Evolutionary conservation across 2,888 invertebrate genomes (phyloP), one percentile per base, ranked within the genome.

Genomic region (Mythimna vitellina): DNA sequence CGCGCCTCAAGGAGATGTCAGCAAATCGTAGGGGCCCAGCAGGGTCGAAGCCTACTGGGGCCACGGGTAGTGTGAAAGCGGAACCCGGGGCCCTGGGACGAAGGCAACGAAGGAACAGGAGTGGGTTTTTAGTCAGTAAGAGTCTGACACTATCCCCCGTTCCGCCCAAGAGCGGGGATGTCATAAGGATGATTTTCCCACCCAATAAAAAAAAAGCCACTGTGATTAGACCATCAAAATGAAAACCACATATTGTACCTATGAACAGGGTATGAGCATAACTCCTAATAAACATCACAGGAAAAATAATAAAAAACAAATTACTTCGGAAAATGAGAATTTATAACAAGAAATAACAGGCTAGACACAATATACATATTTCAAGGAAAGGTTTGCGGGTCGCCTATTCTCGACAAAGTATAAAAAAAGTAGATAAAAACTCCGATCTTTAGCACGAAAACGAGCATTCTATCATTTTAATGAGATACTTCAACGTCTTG

Each of bases 381-480:
- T 58, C 49, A 65, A 20, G 61, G 17, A 54, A 62, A 46, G 57
- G 25, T 56, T 35, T 46, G 54, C 53, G 20, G 25, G 20, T n/a
- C 17, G 32, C 32, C 51, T 65, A 29, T 56, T 64, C 10, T 8
- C 62, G 54, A 71, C 64, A 60, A 65, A 74, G 32, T 54, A 72
- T 35, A 72, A 38, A 70, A 68, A 42, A 65, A 65, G 32, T 54
- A 72, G 42, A 72, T 53, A 66, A 68, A 42, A 68, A 65, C 71
- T 66, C 60, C 60, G 53, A 73, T 65, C 54, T 78, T 70, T 76
- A 46, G 8, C 58, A 65, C 29, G 58, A 57, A 68, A 75, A 66
- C 62, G 25, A 72, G 7, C 62, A 53, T 76, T 82, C 62, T 66
- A 73, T 73, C 70, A 79, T 81, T 65, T 78, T 82, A 79, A 79